These are phyloP conservation scores for Dryobota labecula DNA, from an alignment of 2,888 invertebrate species.

Conservation along the genomic window DNA sequence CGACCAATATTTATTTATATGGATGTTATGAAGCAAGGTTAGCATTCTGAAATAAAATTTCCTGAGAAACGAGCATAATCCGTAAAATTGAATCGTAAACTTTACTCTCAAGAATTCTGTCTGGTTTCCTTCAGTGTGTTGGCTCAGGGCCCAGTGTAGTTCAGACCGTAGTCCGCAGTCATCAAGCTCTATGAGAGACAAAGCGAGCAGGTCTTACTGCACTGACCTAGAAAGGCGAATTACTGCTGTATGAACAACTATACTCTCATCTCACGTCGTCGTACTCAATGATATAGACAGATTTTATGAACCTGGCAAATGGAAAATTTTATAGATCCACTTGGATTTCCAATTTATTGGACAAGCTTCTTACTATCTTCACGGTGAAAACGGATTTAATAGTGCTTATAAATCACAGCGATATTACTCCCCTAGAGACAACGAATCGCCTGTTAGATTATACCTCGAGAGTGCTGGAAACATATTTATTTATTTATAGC, in stretches of 20 bases:
- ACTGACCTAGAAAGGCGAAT: slow-evolving; percentile 78
- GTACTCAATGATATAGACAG: slow-evolving; percentile 68
- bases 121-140: slow-evolving; percentile 73
- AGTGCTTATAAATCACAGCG: slow-evolving; percentile 45
- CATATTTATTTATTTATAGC: slow-evolving; percentile 56
- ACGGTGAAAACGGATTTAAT: slow-evolving; percentile 59
- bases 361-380: slow-evolving; percentile 47
- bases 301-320: slow-evolving; percentile 71
- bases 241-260: slow-evolving; percentile 66
- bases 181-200: slow-evolving; percentile 71
- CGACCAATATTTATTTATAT: slow-evolving; percentile 34
- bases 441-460: slow-evolving; percentile 48
- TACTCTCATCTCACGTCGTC: slow-evolving; percentile 59
- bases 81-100: slow-evolving; percentile 62
- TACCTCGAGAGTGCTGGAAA: slow-evolving; percentile 40
- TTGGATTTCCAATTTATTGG: slow-evolving; percentile 68
- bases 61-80: slow-evolving; percentile 34
- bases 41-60: slow-evolving; percentile 43
- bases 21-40: slow-evolving; percentile 24
- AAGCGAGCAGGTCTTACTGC: slow-evolving; percentile 73
- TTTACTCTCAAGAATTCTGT: slow-evolving; percentile 64
- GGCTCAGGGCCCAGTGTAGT: slow-evolving; percentile 76
- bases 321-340: slow-evolving; percentile 70
- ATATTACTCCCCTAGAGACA: slow-evolving; percentile 46
- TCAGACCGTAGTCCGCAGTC: slow-evolving; percentile 72